A percentile compares a stretch with the other conserved stretches of the same genome.
Conservation (phyloP, 2,113 vertebrate species). For the Erpornis zantholeuca region DNA sequence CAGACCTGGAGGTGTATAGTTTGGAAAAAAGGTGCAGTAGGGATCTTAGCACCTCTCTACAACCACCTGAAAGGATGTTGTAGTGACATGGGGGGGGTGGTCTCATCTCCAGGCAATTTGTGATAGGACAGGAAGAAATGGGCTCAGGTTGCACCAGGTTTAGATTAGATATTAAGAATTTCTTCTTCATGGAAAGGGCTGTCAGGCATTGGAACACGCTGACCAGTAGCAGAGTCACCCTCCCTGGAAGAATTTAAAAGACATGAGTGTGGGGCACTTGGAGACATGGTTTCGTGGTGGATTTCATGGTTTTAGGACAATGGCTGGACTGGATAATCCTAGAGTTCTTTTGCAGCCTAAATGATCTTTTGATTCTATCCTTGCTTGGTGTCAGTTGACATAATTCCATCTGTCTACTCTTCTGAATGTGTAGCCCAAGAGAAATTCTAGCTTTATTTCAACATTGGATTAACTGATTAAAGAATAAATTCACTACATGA, state of each 20-base stretch:
- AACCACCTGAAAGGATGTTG: not conserved
- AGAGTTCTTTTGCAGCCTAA: not conserved
- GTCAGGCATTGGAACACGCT: not conserved
- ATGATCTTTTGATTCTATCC: not conserved
- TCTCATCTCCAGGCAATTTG: not conserved
- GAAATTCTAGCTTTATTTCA: constrained; percentile 5
- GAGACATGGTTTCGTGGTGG: not conserved
- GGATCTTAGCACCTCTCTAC: not conserved
- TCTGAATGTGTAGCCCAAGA: not conserved
- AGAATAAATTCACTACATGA: not conserved
- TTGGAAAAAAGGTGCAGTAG: not conserved
- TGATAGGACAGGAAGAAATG: not conserved
- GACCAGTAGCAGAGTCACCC: not conserved
- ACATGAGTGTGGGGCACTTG: accelerated
- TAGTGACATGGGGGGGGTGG: too few relatives aligned
- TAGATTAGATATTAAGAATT: not conserved
- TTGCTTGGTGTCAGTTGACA: not conserved
- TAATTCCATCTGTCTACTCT: not conserved
- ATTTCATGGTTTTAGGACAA: not conserved
- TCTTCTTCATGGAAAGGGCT: not conserved
- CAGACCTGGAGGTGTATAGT: not conserved
- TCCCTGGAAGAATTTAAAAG: not conserved
- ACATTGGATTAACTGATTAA: not conserved
- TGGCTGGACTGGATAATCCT: not conserved
- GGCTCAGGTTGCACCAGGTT: not conserved